Percentiles rank a stretch among this genome's conserved stretches.
These are phyloP conservation scores for Sparidentex hasta DNA, from an alignment of 2,797 vertebrate genomes.

Conservation along the genomic window DNA sequence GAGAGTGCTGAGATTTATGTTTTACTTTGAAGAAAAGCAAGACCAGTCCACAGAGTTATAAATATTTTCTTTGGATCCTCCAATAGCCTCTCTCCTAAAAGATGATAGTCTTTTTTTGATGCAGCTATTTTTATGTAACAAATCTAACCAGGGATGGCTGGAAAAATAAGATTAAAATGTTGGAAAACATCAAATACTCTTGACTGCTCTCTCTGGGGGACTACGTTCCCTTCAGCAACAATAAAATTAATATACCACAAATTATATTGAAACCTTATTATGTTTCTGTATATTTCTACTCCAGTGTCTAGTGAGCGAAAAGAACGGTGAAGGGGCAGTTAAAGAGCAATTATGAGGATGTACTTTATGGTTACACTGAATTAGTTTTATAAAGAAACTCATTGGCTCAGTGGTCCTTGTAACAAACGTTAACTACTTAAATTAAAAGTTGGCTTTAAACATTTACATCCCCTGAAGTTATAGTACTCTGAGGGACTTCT, in stretches of 20 bases:
- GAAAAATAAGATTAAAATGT: background rate
- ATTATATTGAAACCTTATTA: background rate
- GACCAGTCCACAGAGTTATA: background rate
- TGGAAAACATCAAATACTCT: background rate
- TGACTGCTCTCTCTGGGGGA: background rate
- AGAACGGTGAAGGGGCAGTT: slow-evolving; percentile 6
- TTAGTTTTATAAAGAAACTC: slow-evolving; percentile 32
- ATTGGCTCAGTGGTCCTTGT: background rate
- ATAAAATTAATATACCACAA: background rate
- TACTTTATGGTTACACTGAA: slow-evolving; percentile 9
- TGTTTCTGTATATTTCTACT: background rate
- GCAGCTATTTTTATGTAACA: background rate
- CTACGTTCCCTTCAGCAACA: background rate
- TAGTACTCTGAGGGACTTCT: slow-evolving; percentile 8
- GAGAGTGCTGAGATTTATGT: background rate
- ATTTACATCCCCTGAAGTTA: slow-evolving; percentile 1
- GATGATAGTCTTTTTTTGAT: background rate
- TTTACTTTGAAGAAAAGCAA: background rate
- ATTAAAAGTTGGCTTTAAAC: slow-evolving; percentile 23
- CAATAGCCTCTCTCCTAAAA: background rate
- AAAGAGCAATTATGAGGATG: slow-evolving; percentile 20
- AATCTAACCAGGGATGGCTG: background rate
- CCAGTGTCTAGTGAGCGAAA: background rate
- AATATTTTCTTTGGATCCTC: background rate
- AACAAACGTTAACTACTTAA: slow-evolving; percentile 5